Percentiles rank a stretch among this genome's conserved stretches.
Evolutionary conservation across 1,140 invertebrate genomes (phyloP).

Genomic region (Neodiprion fabricii): DNA sequence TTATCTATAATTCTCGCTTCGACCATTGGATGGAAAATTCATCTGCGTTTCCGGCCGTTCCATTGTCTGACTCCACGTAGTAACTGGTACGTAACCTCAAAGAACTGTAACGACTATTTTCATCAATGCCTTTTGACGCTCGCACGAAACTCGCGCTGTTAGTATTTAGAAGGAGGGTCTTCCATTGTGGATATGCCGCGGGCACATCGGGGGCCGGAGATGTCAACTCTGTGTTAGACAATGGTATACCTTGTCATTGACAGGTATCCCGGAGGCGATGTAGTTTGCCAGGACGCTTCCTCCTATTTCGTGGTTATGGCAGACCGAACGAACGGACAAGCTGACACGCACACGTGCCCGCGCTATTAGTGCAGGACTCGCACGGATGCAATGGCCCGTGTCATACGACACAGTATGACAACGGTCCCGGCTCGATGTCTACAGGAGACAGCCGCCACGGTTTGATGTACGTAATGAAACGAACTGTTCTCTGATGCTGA

Average conservation of each 20-base stretch:
- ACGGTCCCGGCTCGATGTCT: neutral
- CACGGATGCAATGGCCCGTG: neutral
- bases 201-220: neutral
- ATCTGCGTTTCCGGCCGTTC: neutral
- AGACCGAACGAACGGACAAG: neutral
- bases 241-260: slow-evolving; percentile 11
- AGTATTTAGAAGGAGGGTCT: slow-evolving; percentile 1
- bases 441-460: neutral
- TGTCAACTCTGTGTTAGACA: slow-evolving; percentile 14
- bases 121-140: slow-evolving; percentile 4
- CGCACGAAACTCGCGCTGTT: neutral
- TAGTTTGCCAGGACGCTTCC: slow-evolving; percentile 9
- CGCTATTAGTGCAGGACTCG: neutral
- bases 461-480: neutral
- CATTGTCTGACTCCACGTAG: no score
- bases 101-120: neutral
- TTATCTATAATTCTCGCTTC: neutral
- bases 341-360: neutral
- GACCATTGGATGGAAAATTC: neutral
- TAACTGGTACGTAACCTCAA: neutral
- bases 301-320: slow-evolving; percentile 9
- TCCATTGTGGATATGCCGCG: neutral
- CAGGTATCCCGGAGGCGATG: slow-evolving; percentile 10
- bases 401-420: neutral
- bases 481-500: neutral